These are phyloP conservation scores for Vicugna pacos DNA, from an alignment of 2,113 vertebrate genomes.

Conservation along the genomic window DNA sequence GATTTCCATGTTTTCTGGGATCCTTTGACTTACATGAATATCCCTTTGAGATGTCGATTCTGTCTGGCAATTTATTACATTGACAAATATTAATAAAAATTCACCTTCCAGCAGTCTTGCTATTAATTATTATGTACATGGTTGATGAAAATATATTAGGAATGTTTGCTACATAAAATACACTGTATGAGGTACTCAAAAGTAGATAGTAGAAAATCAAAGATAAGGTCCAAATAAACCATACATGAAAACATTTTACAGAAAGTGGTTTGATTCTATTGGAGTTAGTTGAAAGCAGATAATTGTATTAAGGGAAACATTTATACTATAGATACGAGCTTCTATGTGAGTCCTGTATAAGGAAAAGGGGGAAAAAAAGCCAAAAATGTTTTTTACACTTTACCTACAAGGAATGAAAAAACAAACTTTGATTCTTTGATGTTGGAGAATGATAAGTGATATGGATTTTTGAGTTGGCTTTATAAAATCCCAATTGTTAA, in stretches of 20 bases:
- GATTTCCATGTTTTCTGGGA: constrained; percentile 37
- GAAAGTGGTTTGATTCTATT: not conserved
- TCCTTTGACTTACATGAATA: constrained; percentile 15
- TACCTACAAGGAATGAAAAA: not conserved
- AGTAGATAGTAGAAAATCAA: constrained; percentile 14
- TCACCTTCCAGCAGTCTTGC: not conserved
- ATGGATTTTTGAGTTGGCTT: not conserved
- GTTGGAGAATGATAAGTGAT: not conserved
- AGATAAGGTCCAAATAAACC: not conserved
- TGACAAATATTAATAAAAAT: constrained; percentile 48
- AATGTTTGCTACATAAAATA: constrained; percentile 29
- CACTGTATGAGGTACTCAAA: not conserved
- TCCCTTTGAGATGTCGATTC: not conserved
- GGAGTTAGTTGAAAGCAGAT: not conserved
- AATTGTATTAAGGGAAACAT: not conserved
- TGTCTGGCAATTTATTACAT: constrained; percentile 40
- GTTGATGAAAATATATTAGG: constrained; percentile 11
- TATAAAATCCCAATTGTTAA: not conserved
- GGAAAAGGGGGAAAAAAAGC: not conserved
- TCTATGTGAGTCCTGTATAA: not conserved
- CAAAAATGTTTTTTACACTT: not conserved
- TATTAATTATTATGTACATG: constrained; percentile 48
- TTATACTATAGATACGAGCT: not conserved
- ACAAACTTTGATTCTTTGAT: not conserved
- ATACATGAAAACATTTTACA: not conserved